A percentile compares a stretch with the other conserved stretches of the same genome.
These are phyloP conservation scores for Belgica antarctica DNA, from an alignment of 2,888 invertebrate species.

Conservation along the genomic window DNA sequence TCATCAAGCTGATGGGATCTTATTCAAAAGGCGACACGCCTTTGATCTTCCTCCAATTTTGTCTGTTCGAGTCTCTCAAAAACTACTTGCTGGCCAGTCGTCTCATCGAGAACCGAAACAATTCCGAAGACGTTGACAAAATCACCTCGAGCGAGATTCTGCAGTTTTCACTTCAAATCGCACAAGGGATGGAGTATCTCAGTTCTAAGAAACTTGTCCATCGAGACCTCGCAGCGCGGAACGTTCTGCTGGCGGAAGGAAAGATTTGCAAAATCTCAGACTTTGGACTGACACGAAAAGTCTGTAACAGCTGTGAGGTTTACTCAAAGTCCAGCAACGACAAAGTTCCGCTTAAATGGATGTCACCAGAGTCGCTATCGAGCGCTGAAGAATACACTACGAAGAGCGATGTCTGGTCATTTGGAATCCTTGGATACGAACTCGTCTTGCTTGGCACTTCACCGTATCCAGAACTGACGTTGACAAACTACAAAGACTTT, in stretches of 20 bases:
- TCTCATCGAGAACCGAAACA: background rate
- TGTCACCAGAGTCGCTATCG: background rate
- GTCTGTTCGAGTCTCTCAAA: background rate
- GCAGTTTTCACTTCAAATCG: background rate
- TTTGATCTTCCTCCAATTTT: background rate
- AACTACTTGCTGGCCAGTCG: background rate
- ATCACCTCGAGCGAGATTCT: background rate
- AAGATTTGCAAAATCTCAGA: background rate
- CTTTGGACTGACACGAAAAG: background rate
- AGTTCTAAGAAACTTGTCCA: background rate
- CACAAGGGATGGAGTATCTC: background rate
- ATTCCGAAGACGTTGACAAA: background rate
- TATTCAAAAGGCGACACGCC: background rate
- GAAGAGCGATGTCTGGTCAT: slow-evolving; percentile 3
- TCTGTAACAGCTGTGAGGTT: background rate
- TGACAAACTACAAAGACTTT: background rate
- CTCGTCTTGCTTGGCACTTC: background rate
- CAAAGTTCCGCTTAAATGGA: background rate
- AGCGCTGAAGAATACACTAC: background rate
- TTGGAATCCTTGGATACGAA: background rate
- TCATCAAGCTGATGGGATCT: background rate
- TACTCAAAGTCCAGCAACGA: background rate
- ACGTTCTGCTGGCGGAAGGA: background rate
- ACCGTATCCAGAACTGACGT: background rate
- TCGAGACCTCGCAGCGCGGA: background rate